Evolutionary conservation across 2,888 invertebrate genomes (phyloP), one percentile per base, ranked within the genome.

Genomic region (Cryptosula pallasiana): DNA sequence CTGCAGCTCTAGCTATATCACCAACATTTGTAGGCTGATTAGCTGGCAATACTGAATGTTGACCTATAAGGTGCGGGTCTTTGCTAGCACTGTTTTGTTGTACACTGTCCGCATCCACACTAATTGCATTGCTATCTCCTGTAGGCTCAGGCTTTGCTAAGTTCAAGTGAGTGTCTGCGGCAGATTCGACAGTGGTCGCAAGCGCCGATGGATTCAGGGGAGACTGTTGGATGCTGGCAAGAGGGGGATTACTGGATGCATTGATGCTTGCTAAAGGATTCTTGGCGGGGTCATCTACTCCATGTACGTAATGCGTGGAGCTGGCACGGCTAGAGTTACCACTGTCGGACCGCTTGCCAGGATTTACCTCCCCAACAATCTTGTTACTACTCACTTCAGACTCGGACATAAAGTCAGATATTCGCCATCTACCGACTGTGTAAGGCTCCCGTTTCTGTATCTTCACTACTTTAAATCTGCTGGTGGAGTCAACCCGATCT

Each of bases 401-500:
- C 80, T 93, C 92, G 87, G 95, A 94, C 79, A 93, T 87, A 85
- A 93, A 95, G 86, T 95, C 95, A 91, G 93, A 92, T 85, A 95
- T 95, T 85, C 91, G 90, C 95, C 95, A 95, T 78, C 95, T 88
- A 34, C 95, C 95, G 73, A 95, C 89, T 78, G 92, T 90, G 82
- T 94, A 94, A 25, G 95, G 94, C 86, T 94, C 93, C n/a, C 93
- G 93, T 79, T 93, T 94, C 86, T 94, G 94, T 78, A 95, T 94
- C 88, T 95, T 95, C 55, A 95, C 95, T 79, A 95, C 94, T 88
- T 93, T 93, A 86, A 95, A 95, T 76, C 95, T 88, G 85, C 88
- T 83, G 2, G 32, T 32, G 13, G 63, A 63, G 32, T 63, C 63
- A n/a, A 63, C 63, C 32, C 32, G 2, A 5, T 63, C 63, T 32